phyloP scores from a whole-genome alignment of 2,888 invertebrate genomes.

The Esperia sulphurella region DNA sequence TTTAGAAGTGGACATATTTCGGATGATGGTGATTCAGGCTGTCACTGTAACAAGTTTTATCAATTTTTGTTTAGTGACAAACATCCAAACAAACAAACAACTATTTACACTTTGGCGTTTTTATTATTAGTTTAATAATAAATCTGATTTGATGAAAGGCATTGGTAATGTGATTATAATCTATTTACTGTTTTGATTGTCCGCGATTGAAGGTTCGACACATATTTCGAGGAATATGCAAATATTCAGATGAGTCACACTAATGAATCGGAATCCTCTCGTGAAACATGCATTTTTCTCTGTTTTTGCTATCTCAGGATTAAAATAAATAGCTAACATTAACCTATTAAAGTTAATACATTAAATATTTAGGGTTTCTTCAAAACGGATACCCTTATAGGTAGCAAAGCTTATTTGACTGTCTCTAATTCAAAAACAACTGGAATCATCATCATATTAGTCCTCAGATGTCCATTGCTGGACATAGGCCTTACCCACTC shows the following conservation, averaged over 20 bases:
- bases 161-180: conserved; percentile 37
- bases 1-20: too few relatives aligned
- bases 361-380: neutral
- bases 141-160: conserved; percentile 60
- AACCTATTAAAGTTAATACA: neutral
- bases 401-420: too few relatives aligned
- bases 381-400: too few relatives aligned
- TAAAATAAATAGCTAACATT: neutral
- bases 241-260: conserved; percentile 13
- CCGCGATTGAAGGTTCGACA: conserved; percentile 10
- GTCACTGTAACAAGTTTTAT: too few relatives aligned
- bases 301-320: neutral
- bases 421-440: too few relatives aligned
- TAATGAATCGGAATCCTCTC: neutral
- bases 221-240: conserved; percentile 15
- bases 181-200: conserved; percentile 30
- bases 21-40: too few relatives aligned
- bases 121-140: conserved; percentile 12
- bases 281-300: neutral
- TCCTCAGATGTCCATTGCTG: neutral
- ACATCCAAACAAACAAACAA: too few relatives aligned
- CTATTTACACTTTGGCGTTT: too few relatives aligned
- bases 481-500: neutral
- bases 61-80: too few relatives aligned
- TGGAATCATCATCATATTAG: neutral